These are phyloP conservation scores for Caenorhabditis doughertyi DNA, from an alignment of 2,888 invertebrate genomes.

Conservation along the genomic window DNA sequence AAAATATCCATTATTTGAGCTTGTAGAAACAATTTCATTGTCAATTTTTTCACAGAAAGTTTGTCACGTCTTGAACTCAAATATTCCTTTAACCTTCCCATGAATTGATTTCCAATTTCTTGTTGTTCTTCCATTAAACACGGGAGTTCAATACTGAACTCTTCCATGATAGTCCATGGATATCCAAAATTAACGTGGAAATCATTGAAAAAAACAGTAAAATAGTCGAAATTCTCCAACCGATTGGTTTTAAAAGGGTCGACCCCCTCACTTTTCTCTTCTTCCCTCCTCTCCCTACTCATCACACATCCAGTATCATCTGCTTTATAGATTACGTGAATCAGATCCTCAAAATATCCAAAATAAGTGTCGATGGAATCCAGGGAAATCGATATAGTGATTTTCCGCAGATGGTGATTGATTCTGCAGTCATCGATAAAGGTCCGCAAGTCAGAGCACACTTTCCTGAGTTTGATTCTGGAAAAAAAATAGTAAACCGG, in stretches of 20 bases:
- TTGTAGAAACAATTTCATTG: background rate
- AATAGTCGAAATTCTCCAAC: background rate
- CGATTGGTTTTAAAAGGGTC: background rate
- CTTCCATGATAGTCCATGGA: background rate
- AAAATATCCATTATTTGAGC: background rate
- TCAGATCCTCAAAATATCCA: background rate
- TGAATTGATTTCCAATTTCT: background rate
- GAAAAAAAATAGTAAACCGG: too few species aligned
- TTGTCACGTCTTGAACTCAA: background rate
- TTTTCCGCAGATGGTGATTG: background rate
- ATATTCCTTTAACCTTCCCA: background rate
- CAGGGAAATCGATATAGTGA: background rate
- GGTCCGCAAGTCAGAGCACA: background rate
- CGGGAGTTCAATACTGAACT: background rate
- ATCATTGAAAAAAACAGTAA: background rate
- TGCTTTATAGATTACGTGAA: background rate
- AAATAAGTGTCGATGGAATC: background rate
- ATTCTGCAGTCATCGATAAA: background rate
- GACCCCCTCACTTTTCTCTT: too few species aligned
- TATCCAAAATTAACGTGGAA: background rate
- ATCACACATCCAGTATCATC: background rate
- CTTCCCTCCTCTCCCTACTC: background rate
- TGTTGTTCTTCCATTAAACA: background rate
- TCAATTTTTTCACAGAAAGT: background rate
- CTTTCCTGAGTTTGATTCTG: background rate